phyloP scores from a whole-genome alignment of 2,888 invertebrate genomes.

The Orthosia cruda region DNA sequence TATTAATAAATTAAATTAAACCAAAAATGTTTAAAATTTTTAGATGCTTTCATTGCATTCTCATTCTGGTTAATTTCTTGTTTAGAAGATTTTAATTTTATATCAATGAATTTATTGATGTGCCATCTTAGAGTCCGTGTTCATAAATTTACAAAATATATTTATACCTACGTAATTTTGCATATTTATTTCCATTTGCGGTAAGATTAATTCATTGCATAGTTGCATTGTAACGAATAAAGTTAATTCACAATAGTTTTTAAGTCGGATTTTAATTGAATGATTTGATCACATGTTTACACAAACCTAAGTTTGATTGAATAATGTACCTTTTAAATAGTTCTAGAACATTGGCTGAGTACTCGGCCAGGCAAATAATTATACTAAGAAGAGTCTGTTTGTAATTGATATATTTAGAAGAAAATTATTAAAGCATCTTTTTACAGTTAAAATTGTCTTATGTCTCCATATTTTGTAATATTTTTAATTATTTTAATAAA shows the following conservation, averaged over 20 bases:
- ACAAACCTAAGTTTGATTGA: neutral
- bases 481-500: neutral
- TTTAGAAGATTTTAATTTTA: neutral
- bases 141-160: constrained; percentile 2
- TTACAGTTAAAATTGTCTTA: neutral
- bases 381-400: too few relatives aligned
- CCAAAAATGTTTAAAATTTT: too few relatives aligned
- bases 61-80: neutral
- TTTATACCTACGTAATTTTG: neutral
- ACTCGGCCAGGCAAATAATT: too few relatives aligned
- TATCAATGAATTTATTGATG: constrained; percentile 20
- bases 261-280: neutral
- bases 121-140: constrained; percentile 54
- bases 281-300: neutral
- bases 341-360: neutral
- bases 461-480: neutral
- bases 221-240: neutral
- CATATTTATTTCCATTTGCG: constrained; percentile 18
- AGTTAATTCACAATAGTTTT: constrained; percentile 6
- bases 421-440: neutral
- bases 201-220: neutral
- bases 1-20: too few relatives aligned
- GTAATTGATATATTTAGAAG: too few relatives aligned
- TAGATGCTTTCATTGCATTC: neutral
- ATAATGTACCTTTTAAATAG: neutral